Conservation (phyloP, 1,140 invertebrate species). For the Sminthurides bifidus region DNA sequence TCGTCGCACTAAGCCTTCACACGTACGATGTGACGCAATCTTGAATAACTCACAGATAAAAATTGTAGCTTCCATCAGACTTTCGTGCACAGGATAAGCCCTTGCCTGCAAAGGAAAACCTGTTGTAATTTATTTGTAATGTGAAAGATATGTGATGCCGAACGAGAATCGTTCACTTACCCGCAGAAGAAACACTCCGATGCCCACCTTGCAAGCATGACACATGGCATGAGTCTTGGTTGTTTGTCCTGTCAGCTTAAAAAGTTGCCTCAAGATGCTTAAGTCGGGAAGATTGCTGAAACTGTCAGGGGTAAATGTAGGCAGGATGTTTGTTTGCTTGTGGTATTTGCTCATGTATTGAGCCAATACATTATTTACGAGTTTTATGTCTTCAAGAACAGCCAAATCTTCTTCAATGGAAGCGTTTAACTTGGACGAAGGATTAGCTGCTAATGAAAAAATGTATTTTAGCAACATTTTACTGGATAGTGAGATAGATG, state of each 20-base stretch:
- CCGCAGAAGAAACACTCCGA: slow-evolving; percentile 26
- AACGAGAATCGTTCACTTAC: slow-evolving; percentile 11
- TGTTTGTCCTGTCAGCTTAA: slow-evolving; percentile 20
- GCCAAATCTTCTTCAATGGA: too few species aligned
- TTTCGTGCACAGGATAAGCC: not conserved
- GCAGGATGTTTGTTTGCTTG: not conserved
- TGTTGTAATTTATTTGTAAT: not conserved
- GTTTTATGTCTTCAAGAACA: too few species aligned
- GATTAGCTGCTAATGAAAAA: too few species aligned
- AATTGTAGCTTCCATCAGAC: slow-evolving; percentile 17
- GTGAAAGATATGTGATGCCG: not conserved
- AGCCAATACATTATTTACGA: too few species aligned
- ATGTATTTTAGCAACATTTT: too few species aligned
- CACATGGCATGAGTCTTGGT: slow-evolving; percentile 21
- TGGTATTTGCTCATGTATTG: too few species aligned
- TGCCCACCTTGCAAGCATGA: slow-evolving; percentile 29
- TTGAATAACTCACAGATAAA: slow-evolving; percentile 28
- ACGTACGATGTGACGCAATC: slow-evolving; percentile 24
- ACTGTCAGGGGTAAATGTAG: not conserved
- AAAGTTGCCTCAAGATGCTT: slow-evolving; percentile 23
- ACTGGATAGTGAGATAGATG: too few species aligned
- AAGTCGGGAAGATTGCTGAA: slow-evolving; percentile 27
- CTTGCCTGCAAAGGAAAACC: slow-evolving; percentile 1
- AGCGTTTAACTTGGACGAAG: too few species aligned
- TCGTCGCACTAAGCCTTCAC: slow-evolving; percentile 21